Conservation (phyloP, 37 sponge, comb jelly and placozoan genomes). For the Chondrosia reniformis region DNA sequence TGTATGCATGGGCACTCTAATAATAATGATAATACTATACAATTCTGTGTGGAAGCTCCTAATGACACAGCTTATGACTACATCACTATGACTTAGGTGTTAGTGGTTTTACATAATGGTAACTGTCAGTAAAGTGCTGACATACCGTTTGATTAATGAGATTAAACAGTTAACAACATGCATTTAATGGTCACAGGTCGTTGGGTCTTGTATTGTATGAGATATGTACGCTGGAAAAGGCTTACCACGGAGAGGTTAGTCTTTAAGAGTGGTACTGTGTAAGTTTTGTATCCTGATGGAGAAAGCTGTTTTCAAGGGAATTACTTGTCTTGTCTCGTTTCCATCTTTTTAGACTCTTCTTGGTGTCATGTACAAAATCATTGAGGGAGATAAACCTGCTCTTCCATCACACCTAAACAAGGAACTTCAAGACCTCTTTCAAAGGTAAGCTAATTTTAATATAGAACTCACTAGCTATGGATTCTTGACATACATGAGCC, state of each 20-base stretch:
- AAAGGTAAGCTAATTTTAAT: constrained; percentile 27
- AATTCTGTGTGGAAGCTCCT: too few relatives aligned
- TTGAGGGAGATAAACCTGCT: constrained; percentile 72
- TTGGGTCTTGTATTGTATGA: constrained; percentile 92
- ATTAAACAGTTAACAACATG: too few relatives aligned
- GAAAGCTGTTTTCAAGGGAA: too few relatives aligned
- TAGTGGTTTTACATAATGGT: neutral
- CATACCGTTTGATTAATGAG: too few relatives aligned
- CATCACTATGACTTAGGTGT: too few relatives aligned
- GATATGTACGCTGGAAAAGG: constrained; percentile 80
- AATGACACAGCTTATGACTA: too few relatives aligned
- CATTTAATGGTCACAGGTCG: too few relatives aligned
- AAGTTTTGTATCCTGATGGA: neutral
- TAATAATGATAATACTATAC: too few relatives aligned
- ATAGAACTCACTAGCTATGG: neutral
- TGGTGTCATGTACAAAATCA: constrained; percentile 86
- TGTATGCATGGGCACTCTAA: too few relatives aligned
- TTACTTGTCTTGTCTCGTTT: neutral
- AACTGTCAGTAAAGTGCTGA: neutral
- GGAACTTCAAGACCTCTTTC: constrained; percentile 47
- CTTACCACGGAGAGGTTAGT: constrained; percentile 81
- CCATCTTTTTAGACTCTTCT: constrained; percentile 49
- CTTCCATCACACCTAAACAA: constrained; percentile 67
- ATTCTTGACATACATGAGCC: constrained; percentile 3
- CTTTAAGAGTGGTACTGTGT: neutral